phyloP scores from a whole-genome alignment of 2,888 invertebrate genomes.

The Magallana nippona region DNA sequence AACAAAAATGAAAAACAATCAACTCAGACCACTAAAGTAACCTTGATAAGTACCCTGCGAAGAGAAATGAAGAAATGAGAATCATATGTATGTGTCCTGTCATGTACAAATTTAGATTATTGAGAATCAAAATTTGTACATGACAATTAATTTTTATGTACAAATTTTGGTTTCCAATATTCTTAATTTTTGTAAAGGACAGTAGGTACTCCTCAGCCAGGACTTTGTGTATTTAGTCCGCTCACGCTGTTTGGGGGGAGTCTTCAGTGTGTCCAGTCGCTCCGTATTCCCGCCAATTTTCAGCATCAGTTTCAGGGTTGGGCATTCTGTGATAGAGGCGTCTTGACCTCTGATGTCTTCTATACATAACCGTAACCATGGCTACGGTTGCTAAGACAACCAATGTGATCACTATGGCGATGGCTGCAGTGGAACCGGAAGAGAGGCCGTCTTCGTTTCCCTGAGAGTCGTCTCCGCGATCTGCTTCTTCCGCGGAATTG shows the following conservation, averaged over 20 bases:
- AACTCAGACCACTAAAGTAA: too few relatives aligned
- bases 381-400: background rate
- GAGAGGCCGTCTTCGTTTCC: background rate
- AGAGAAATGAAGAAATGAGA: too few relatives aligned
- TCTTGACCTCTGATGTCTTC: background rate
- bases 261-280: background rate
- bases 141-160: too few relatives aligned
- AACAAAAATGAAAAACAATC: too few relatives aligned
- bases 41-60: too few relatives aligned
- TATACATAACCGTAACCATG: background rate
- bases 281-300: background rate
- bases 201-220: too few relatives aligned
- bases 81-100: too few relatives aligned
- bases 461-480: background rate
- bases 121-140: too few relatives aligned
- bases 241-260: background rate
- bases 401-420: conserved; percentile 13
- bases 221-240: too few relatives aligned
- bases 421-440: background rate
- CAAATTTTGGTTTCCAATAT: too few relatives aligned
- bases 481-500: background rate
- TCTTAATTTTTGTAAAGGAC: too few relatives aligned
- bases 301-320: background rate
- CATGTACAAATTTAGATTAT: too few relatives aligned
- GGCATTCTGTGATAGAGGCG: conserved; percentile 14